phyloP scores from a whole-genome alignment of 1,140 invertebrate genomes.

The Drosophila kepulauana region DNA sequence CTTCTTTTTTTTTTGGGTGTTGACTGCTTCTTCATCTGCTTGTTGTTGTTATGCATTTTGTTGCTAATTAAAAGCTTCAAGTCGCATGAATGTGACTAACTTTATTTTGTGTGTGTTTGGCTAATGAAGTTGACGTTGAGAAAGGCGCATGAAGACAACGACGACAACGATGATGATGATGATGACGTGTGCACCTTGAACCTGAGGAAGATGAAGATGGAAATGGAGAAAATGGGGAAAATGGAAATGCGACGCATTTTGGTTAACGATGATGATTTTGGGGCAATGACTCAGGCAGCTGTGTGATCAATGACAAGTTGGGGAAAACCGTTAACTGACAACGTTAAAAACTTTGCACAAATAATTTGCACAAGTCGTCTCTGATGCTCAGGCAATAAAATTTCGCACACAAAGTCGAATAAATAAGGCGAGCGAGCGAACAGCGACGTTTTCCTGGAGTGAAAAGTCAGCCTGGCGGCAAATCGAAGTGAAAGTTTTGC shows the following conservation, averaged over 20 bases:
- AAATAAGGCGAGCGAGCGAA: conserved; percentile 28
- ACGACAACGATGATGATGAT: neutral
- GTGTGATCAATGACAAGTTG: conserved; percentile 54
- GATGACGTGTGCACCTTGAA: conserved; percentile 12
- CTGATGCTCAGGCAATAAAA: conserved; percentile 69
- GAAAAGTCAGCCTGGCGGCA: conserved; percentile 75
- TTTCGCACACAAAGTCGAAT: conserved; percentile 52
- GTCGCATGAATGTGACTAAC: neutral
- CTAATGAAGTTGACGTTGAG: conserved; percentile 6
- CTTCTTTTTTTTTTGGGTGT: neutral
- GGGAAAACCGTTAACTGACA: conserved; percentile 33
- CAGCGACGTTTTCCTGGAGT: conserved; percentile 35
- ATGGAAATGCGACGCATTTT: neutral
- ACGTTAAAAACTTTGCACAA: conserved; percentile 65
- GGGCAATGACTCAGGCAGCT: conserved; percentile 24
- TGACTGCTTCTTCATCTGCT: neutral
- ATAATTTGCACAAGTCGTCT: conserved; percentile 63
- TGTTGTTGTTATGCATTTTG: neutral
- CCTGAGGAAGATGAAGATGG: neutral
- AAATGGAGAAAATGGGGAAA: neutral
- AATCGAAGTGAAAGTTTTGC: conserved; percentile 76
- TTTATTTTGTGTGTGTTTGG: conserved; percentile 16
- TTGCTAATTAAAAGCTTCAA: conserved; percentile 21
- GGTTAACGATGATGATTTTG: conserved; percentile 8
- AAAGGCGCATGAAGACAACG: neutral